phyloP scores from a whole-genome alignment of 2,888 invertebrate genomes.

The Stenchaetothrips biformis region DNA sequence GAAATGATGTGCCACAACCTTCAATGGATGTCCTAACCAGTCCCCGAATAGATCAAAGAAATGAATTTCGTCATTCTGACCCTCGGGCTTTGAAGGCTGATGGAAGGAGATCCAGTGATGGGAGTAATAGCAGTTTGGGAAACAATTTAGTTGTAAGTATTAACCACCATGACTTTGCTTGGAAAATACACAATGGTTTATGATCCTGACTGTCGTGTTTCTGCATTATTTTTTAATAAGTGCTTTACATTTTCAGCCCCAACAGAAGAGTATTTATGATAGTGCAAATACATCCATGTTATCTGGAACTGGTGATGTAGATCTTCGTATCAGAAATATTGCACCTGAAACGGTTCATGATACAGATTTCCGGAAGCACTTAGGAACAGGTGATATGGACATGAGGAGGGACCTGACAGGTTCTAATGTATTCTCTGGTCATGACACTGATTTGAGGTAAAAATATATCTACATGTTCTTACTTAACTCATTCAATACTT shows the following conservation, averaged over 20 bases:
- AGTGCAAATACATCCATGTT: neutral
- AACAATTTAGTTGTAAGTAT: neutral
- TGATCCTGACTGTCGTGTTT: too few relatives aligned
- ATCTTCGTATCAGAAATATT: conserved; percentile 20
- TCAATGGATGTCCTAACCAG: neutral
- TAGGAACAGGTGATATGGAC: neutral
- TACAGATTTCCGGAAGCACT: neutral
- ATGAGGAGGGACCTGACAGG: neutral
- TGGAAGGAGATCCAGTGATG: neutral
- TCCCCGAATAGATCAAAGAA: neutral
- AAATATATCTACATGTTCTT: too few relatives aligned
- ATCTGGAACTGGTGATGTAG: conserved; percentile 28
- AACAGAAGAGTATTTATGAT: neutral
- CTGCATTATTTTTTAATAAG: neutral
- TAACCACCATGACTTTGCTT: too few relatives aligned
- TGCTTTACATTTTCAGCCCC: neutral
- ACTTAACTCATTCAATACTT: neutral
- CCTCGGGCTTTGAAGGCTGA: neutral
- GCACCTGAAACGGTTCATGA: neutral
- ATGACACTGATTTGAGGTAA: neutral
- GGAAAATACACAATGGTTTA: too few relatives aligned
- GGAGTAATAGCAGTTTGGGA: neutral
- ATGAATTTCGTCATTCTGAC: neutral
- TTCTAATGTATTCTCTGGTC: neutral
- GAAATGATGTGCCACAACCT: neutral